These are phyloP conservation scores for Serranus cabrilla DNA, from an alignment of 2,797 vertebrate genomes.

Conservation along the genomic window DNA sequence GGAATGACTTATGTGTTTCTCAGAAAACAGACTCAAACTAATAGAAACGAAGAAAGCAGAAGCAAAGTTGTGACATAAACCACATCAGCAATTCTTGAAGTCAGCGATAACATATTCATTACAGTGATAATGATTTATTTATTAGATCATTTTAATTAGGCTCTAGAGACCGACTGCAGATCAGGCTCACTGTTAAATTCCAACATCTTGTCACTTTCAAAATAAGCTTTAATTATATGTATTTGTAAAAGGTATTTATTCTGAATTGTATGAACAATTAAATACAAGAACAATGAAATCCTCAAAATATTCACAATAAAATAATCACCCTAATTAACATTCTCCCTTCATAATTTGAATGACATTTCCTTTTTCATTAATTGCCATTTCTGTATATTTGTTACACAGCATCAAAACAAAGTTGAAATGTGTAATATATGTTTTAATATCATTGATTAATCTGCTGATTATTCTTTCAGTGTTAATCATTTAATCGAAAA, in stretches of 20 bases:
- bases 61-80: neutral
- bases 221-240: neutral
- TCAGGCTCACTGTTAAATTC: neutral
- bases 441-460: neutral
- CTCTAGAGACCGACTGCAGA: neutral
- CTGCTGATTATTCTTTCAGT: neutral
- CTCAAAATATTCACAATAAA: neutral
- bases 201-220: neutral
- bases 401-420: neutral
- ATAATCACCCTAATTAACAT: too few species aligned
- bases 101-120: neutral
- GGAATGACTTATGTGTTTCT: neutral
- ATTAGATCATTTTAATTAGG: too few species aligned
- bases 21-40: neutral
- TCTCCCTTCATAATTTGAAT: neutral
- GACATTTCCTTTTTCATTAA: neutral
- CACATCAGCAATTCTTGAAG: neutral
- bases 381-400: neutral
- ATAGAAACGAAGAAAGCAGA: slow-evolving; percentile 41
- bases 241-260: neutral
- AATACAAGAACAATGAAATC: neutral
- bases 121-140: too few species aligned
- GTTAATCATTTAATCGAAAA: too few species aligned
- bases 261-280: neutral
- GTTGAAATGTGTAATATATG: too few species aligned